These are phyloP conservation scores for Pandemis cinnamomeana DNA, from an alignment of 2,888 invertebrate genomes.

Conservation along the genomic window DNA sequence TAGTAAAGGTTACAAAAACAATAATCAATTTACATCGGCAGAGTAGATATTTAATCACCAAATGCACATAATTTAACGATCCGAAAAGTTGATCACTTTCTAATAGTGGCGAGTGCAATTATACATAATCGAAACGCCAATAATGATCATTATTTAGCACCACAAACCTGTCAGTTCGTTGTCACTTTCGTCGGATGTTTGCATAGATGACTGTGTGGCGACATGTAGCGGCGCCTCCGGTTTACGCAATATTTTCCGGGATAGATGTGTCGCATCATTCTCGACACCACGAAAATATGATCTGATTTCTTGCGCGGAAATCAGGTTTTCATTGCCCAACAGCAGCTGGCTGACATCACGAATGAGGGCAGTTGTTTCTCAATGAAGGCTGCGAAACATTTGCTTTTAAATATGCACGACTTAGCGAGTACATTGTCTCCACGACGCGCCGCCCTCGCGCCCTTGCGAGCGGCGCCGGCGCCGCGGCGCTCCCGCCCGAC, in stretches of 20 bases:
- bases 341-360: constrained; percentile 74
- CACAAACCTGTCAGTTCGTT: constrained; percentile 57
- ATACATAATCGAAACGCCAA: constrained; percentile 52
- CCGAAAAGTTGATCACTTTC: constrained; percentile 65
- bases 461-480: constrained; percentile 12
- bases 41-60: not conserved
- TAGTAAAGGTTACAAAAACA: not conserved
- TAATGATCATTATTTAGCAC: constrained; percentile 50
- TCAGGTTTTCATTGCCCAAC: constrained; percentile 80
- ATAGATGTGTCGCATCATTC: constrained; percentile 50
- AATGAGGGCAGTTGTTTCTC: constrained; percentile 81
- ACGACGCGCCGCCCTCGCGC: constrained; percentile 44
- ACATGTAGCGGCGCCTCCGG: constrained; percentile 44
- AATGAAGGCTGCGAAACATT: constrained; percentile 81
- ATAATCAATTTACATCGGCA: not conserved
- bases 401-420: constrained; percentile 81
- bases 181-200: constrained; percentile 68
- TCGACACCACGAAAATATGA: constrained; percentile 67
- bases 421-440: constrained; percentile 69
- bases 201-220: constrained; percentile 53
- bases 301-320: constrained; percentile 77
- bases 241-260: constrained; percentile 57
- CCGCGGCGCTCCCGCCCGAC: constrained; percentile 6
- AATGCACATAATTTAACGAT: not conserved
- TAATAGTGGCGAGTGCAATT: constrained; percentile 62